Percentiles rank a stretch among this genome's conserved stretches.
phyloP scores from a whole-genome alignment of 1,140 invertebrate species.

The Caerostris darwini region DNA sequence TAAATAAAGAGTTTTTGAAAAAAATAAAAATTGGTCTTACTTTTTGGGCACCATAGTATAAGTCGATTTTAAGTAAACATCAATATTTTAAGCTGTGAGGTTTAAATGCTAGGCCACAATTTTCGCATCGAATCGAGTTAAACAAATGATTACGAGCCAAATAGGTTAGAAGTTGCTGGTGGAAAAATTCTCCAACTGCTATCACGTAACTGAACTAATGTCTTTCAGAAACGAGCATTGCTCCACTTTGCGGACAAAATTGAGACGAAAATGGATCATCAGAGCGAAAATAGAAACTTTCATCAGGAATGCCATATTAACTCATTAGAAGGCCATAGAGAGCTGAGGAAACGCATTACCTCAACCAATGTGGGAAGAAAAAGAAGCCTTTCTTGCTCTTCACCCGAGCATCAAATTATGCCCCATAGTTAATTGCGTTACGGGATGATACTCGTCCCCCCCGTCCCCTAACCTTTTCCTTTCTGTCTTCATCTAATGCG shows the following conservation, averaged over 20 bases:
- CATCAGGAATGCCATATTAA: background rate
- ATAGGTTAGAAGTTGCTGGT: too few species aligned
- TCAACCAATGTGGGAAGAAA: background rate
- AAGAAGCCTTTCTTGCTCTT: background rate
- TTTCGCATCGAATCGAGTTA: too few species aligned
- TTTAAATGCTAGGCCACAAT: too few species aligned
- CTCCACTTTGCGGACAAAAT: background rate
- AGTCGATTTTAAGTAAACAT: too few species aligned
- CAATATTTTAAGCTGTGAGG: too few species aligned
- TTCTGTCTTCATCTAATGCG: background rate
- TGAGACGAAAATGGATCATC: background rate
- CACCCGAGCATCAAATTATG: slow-evolving; percentile 24
- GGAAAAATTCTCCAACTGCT: too few species aligned
- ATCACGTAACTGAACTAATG: background rate
- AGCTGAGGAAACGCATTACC: background rate
- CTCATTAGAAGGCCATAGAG: background rate
- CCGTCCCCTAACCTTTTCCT: background rate
- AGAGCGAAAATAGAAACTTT: background rate
- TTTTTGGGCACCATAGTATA: too few species aligned
- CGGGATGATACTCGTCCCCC: background rate
- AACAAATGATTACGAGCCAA: too few species aligned
- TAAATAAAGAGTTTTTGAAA: too few species aligned
- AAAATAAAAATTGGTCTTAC: too few species aligned
- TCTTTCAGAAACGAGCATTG: background rate
- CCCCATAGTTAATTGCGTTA: slow-evolving; percentile 18